These are phyloP conservation scores for Calidris pugnax DNA, from an alignment of 2,113 vertebrate genomes.

Conservation along the genomic window DNA sequence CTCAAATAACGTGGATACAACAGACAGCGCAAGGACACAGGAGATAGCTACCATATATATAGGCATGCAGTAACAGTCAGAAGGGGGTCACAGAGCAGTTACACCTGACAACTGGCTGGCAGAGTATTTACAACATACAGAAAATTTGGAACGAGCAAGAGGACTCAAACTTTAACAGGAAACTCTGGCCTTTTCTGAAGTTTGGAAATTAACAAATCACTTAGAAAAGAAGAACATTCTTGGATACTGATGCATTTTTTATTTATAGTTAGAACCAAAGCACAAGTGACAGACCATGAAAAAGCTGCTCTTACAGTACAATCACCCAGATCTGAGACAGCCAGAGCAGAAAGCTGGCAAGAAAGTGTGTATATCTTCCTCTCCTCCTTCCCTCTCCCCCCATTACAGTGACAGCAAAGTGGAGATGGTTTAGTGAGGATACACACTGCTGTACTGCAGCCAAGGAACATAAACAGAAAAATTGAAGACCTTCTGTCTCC, in stretches of 20 bases:
- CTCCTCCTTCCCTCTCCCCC: background rate
- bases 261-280: conserved; percentile 20
- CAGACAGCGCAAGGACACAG: conserved; percentile 14
- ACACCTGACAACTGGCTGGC: background rate
- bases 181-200: background rate
- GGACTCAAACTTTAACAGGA: background rate
- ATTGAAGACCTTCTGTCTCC: conserved; percentile 18
- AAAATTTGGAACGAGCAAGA: background rate
- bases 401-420: background rate
- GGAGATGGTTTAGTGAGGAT: conserved; percentile 38
- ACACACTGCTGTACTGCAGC: background rate
- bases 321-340: background rate
- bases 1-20: background rate
- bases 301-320: background rate
- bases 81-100: background rate
- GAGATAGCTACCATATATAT: conserved; percentile 23
- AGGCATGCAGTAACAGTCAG: background rate
- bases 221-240: background rate
- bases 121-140: background rate
- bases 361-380: background rate
- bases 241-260: background rate
- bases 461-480: conserved; percentile 38
- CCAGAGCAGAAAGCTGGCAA: background rate
- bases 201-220: background rate
- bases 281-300: background rate